Percentiles rank a stretch among this genome's conserved stretches.
Evolutionary conservation across 2,797 vertebrate species (phyloP).

Genomic region (Diglossa cyanea): DNA sequence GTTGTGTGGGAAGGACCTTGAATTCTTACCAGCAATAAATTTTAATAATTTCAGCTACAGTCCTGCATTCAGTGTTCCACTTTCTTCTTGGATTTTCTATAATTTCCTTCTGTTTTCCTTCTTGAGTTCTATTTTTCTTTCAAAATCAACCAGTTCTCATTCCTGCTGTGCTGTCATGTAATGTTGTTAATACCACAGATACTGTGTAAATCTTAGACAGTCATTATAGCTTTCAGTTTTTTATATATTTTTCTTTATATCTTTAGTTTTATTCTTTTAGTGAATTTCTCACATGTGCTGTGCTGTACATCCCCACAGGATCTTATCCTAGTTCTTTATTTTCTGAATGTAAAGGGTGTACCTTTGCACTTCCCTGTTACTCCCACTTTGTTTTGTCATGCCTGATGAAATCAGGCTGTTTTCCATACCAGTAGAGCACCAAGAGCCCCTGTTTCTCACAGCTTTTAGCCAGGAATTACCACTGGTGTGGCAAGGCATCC

Average conservation of each 20-base stretch:
- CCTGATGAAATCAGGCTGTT: not conserved
- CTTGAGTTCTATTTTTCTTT: not conserved
- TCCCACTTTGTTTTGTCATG: not conserved
- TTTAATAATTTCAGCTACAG: not conserved
- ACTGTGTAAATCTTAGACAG: not conserved
- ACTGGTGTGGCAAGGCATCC: not conserved
- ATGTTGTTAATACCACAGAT: not conserved
- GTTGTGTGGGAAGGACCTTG: not conserved
- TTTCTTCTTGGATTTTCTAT: not conserved
- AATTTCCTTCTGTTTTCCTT: not conserved
- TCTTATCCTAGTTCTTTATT: not conserved
- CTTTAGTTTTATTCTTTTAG: not conserved
- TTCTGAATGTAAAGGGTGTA: not conserved
- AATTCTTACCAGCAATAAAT: not conserved
- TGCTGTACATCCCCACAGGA: not conserved
- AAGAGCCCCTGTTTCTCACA: not conserved
- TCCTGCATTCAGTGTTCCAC: not conserved
- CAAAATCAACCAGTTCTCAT: not conserved
- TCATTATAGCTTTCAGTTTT: not conserved
- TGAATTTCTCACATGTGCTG: accelerated
- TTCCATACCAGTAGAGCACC: not conserved
- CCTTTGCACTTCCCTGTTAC: not conserved
- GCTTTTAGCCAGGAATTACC: not conserved
- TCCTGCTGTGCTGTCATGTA: not conserved
- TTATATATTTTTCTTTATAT: no score